Evolutionary conservation across 2,797 vertebrate genomes (phyloP).

Genomic region (Aselliscus stoliczkanus): DNA sequence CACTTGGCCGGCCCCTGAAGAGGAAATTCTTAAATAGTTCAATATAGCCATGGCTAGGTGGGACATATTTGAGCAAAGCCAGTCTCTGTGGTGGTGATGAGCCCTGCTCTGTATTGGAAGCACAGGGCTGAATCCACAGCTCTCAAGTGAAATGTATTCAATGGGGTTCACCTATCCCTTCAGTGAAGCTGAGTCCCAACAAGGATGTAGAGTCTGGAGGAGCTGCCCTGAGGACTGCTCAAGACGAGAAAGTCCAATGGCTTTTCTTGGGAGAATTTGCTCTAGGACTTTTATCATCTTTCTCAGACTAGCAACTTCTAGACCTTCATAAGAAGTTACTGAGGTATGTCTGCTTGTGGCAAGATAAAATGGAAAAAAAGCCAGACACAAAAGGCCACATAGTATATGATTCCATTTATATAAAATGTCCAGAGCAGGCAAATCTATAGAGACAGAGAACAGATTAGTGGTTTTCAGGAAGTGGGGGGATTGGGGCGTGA

Average conservation of each 20-base stretch:
- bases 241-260: neutral
- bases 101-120: neutral
- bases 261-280: neutral
- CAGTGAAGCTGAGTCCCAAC: neutral
- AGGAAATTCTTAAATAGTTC: too few species aligned
- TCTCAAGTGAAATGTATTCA: neutral
- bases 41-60: rapidly evolving
- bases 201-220: neutral
- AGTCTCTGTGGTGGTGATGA: neutral
- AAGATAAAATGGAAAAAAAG: neutral
- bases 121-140: neutral
- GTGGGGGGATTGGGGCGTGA: neutral
- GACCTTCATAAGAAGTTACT: neutral
- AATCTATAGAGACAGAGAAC: neutral
- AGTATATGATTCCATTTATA: neutral
- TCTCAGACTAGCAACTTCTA: neutral
- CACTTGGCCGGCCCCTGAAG: too few species aligned
- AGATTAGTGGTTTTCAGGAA: neutral
- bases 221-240: neutral
- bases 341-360: neutral
- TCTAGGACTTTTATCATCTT: neutral
- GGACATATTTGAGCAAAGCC: neutral
- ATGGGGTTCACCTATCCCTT: neutral
- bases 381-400: neutral
- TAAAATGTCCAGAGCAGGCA: neutral